These are phyloP conservation scores for Cyanoderma ruficeps DNA, from an alignment of 2,113 vertebrate species.

Conservation along the genomic window DNA sequence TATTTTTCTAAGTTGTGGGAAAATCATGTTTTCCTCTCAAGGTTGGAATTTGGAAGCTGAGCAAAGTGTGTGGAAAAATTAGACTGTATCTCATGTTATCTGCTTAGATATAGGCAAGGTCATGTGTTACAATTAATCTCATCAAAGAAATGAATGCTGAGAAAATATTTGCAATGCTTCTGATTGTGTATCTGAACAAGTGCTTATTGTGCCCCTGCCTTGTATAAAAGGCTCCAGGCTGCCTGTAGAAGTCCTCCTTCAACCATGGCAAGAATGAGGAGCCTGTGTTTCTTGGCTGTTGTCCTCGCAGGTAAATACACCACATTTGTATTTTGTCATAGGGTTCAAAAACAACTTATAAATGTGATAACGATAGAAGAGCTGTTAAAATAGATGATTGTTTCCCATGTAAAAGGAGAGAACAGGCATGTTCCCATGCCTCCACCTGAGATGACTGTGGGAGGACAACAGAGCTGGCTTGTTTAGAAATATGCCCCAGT, in stretches of 20 bases:
- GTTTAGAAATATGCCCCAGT: not conserved
- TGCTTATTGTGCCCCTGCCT: not conserved
- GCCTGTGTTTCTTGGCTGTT: not conserved
- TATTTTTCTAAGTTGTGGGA: not conserved
- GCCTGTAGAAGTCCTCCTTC: not conserved
- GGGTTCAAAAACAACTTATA: not conserved
- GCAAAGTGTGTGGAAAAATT: not conserved
- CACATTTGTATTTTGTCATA: not conserved
- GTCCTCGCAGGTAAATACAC: not conserved
- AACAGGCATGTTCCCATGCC: not conserved
- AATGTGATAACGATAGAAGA: rapidly evolving
- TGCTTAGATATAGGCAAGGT: not conserved
- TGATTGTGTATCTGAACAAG: not conserved
- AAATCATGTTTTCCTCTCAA: not conserved
- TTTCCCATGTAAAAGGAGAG: not conserved
- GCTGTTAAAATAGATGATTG: not conserved
- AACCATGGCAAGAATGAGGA: not conserved
- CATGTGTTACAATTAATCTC: not conserved
- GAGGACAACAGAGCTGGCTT: not conserved
- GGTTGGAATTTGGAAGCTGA: not conserved
- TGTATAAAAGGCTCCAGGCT: not conserved
- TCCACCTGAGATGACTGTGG: not conserved
- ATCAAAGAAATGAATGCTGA: not conserved
- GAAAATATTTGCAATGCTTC: not conserved
- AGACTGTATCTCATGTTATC: not conserved